Evolutionary conservation across 2,888 invertebrate genomes (phyloP), one percentile per base, ranked within the genome.

Genomic region (Plagodis dolabraria): DNA sequence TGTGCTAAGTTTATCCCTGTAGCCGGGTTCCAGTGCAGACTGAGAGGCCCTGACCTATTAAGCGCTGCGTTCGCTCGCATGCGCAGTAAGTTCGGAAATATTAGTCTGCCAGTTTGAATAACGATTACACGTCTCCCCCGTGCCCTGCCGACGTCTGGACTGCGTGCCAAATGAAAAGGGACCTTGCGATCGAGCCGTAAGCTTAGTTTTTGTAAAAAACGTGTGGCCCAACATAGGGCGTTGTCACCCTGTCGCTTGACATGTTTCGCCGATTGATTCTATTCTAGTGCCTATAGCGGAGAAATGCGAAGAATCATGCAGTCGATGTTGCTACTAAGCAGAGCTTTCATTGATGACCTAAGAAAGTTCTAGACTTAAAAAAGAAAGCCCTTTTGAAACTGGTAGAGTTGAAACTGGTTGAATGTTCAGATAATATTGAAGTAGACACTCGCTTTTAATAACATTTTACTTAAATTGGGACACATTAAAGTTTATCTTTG

Each of bases 31-130:
- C 82, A 84, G 86, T 86, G 77, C 86, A 84, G 85, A 85, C 87
- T 85, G 87, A 72, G 80, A 83, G 79, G 84, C 91, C 91, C 83
- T 89, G 92, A 90, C 90, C 90, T 82, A 87, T 83, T 83, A 85
- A 82, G 78, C 75, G 73, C 72, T 75, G 79, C 77, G 80, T 71
- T 80, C 79, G 72, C 82, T 68, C 87, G 89, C 92, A 86, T 89
- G 90, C 89, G 90, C 87, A 74, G 66, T 75, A 68, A 77, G 79
- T 79, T 80, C 81, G 76, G 77, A 80, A 82, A 83, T 79, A 78
- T 73, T 71, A 78, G 85, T 84, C 86, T 81, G 80, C 81, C 85
- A 80, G 84, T 83, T 83, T 85, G 83, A 86, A 85, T 88, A 91
- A 90, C 89, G 90, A 89, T 89, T 87, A 85, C 85, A 75, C 80